Evolutionary conservation across 2,113 vertebrate genomes (phyloP).

Genomic region (Plestiodon gilberti): DNA sequence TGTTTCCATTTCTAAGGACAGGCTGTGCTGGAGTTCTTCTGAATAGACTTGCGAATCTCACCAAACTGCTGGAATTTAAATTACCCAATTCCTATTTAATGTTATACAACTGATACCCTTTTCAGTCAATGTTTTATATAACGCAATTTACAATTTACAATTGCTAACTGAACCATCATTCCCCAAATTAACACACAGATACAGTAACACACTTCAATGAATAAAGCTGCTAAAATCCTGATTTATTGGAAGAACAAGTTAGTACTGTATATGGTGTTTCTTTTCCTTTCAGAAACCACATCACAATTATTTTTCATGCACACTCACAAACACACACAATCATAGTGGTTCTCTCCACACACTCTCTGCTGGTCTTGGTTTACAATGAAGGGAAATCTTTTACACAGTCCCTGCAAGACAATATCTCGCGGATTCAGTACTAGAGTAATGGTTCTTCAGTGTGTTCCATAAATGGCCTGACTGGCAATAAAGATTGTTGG

Average conservation of each 20-base stretch:
- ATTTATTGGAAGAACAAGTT: constrained; percentile 18
- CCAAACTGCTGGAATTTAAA: background rate
- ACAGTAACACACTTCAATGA: background rate
- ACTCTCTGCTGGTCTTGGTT: background rate
- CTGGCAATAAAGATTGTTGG: background rate
- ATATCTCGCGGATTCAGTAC: background rate
- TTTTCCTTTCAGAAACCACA: background rate
- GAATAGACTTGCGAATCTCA: background rate
- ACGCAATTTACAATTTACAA: background rate
- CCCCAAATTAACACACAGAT: background rate
- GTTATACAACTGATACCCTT: background rate
- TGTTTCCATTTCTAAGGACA: background rate
- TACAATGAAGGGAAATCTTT: background rate
- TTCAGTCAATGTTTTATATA: background rate
- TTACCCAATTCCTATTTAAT: background rate
- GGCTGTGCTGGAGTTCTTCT: too few relatives aligned
- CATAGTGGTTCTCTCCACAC: background rate
- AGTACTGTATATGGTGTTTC: background rate
- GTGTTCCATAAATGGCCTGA: background rate
- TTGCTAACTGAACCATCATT: background rate
- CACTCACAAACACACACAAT: background rate
- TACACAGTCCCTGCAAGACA: background rate
- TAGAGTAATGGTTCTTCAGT: background rate
- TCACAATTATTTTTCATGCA: background rate
- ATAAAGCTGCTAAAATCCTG: constrained; percentile 27